phyloP scores from a whole-genome alignment of 2,888 invertebrate species.

The Eristalis tenax region DNA sequence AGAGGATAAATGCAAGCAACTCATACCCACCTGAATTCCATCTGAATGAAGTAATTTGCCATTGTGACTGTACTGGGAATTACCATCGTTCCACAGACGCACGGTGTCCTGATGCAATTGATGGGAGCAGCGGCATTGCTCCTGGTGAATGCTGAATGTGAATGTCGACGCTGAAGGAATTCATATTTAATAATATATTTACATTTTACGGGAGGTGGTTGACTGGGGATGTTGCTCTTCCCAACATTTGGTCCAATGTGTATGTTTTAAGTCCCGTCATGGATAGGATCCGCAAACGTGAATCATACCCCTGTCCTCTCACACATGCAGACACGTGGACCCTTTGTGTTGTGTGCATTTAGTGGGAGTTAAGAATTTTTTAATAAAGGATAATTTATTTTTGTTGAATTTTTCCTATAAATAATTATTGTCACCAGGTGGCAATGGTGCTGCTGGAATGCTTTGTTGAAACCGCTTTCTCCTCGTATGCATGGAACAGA shows the following conservation, averaged over 20 bases:
- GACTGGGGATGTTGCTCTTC: not conserved
- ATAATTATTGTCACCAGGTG: slow-evolving; percentile 29
- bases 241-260: slow-evolving; percentile 39
- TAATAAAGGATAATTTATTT: slow-evolving; percentile 52
- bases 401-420: slow-evolving; percentile 3
- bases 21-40: slow-evolving; percentile 38
- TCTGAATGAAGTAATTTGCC: slow-evolving; percentile 51
- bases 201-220: slow-evolving; percentile 26
- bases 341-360: not conserved
- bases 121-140: not conserved
- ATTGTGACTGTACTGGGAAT: slow-evolving; percentile 50
- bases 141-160: not conserved
- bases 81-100: not conserved
- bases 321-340: not conserved
- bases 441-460: slow-evolving; percentile 46
- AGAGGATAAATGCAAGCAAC: slow-evolving; percentile 52
- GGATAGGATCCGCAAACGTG: not conserved
- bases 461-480: slow-evolving; percentile 48
- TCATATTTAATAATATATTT: slow-evolving; percentile 67
- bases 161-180: slow-evolving; percentile 57
- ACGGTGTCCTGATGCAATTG: not conserved
- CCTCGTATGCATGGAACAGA: slow-evolving; percentile 8
- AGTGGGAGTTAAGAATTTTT: slow-evolving; percentile 54
- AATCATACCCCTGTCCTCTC: not conserved
- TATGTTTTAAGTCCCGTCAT: slow-evolving; percentile 22